Evolutionary conservation across 1,140 invertebrate species (phyloP).

Genomic region (Heliconius himera): DNA sequence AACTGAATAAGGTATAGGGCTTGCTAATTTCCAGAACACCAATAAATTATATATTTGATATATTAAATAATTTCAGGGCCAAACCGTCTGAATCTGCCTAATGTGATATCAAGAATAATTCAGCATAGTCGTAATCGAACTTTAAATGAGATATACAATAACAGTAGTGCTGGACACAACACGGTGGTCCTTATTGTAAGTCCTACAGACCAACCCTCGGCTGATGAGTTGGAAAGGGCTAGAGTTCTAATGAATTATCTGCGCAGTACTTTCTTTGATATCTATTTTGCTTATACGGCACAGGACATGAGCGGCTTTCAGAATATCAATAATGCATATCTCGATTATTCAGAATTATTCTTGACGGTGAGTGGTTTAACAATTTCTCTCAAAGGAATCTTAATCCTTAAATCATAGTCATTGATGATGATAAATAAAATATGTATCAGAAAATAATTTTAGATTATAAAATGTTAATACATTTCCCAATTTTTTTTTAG

Average conservation of each 20-base stretch:
- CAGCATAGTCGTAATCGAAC: slow-evolving; percentile 63
- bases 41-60: neutral
- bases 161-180: slow-evolving; percentile 60
- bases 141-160: slow-evolving; percentile 49
- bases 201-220: slow-evolving; percentile 64
- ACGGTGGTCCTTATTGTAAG: slow-evolving; percentile 71
- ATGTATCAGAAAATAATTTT: too few species aligned
- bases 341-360: slow-evolving; percentile 75
- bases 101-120: slow-evolving; percentile 66
- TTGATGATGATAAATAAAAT: too few species aligned
- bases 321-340: slow-evolving; percentile 68
- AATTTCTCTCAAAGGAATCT: neutral
- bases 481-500: slow-evolving; percentile 41
- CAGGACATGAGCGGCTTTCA: slow-evolving; percentile 64
- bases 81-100: slow-evolving; percentile 71
- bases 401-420: too few species aligned
- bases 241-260: slow-evolving; percentile 65
- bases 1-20: too few species aligned
- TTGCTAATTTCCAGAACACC: too few species aligned
- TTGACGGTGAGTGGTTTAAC: slow-evolving; percentile 51
- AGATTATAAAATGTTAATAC: neutral
- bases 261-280: slow-evolving; percentile 66
- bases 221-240: slow-evolving; percentile 63
- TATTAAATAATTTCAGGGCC: slow-evolving; percentile 58
- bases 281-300: slow-evolving; percentile 71